These are phyloP conservation scores for Bathynomus jamesi DNA, from an alignment of 1,140 invertebrate genomes.

Conservation along the genomic window DNA sequence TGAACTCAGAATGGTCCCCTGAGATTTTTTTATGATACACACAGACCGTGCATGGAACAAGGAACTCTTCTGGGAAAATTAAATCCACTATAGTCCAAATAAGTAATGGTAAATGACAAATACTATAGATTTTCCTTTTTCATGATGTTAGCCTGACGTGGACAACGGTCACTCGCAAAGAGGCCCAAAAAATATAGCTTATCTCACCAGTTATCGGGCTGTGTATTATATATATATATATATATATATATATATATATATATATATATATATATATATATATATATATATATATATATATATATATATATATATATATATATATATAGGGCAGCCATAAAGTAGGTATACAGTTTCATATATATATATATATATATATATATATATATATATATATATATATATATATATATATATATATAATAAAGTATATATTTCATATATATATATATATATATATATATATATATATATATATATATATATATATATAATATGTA, in stretches of 20 bases:
- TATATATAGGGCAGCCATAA: neutral
- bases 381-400: constrained; percentile 3
- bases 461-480: neutral
- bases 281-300: neutral
- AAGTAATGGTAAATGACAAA: too few species aligned
- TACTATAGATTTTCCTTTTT: too few species aligned
- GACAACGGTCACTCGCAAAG: too few species aligned
- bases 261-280: constrained; percentile 3
- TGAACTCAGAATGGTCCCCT: too few species aligned
- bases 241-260: constrained; percentile 3
- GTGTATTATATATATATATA: too few species aligned
- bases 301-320: constrained; percentile 3
- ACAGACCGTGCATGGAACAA: too few species aligned
- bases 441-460: constrained; percentile 2
- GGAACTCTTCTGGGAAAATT: too few species aligned
- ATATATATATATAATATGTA: constrained; percentile 3
- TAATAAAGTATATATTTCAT: neutral
- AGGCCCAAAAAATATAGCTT: too few species aligned
- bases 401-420: neutral
- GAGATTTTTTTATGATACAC: too few species aligned
- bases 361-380: constrained; percentile 3
- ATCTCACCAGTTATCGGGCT: too few species aligned
- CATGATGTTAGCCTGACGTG: too few species aligned
- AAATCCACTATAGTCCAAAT: too few species aligned
- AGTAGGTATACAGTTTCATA: neutral